Evolutionary conservation across 2,113 vertebrate species (phyloP).

Genomic region (Pogonocichla stellata): DNA sequence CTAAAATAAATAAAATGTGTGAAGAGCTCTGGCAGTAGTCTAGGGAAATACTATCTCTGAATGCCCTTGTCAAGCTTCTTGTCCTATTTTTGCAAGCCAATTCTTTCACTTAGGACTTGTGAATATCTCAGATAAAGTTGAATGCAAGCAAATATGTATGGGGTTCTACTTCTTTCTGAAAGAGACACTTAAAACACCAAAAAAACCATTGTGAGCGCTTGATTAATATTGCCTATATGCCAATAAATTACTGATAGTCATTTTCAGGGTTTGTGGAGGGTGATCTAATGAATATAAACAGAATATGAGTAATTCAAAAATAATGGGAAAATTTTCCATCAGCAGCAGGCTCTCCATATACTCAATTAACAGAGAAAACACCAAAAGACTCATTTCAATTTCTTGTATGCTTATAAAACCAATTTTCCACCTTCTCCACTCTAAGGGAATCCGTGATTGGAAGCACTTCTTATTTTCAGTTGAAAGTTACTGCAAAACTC

Average conservation of each 20-base stretch:
- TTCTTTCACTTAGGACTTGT: neutral
- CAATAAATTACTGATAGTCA: neutral
- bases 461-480: neutral
- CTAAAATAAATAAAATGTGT: neutral
- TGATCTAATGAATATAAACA: neutral
- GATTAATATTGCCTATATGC: neutral
- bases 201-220: neutral
- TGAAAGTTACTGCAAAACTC: neutral
- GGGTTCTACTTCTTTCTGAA: neutral
- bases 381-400: constrained; percentile 15
- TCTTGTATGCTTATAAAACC: neutral
- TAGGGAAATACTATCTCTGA: neutral
- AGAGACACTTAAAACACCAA: neutral
- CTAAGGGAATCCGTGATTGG: neutral
- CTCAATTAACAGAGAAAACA: neutral
- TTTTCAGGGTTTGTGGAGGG: neutral
- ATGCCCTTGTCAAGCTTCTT: neutral
- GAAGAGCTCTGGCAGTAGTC: neutral
- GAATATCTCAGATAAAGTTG: neutral
- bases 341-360: neutral
- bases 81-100: neutral
- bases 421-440: constrained; percentile 2
- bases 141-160: neutral
- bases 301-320: neutral
- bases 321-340: neutral